phyloP scores from a whole-genome alignment of 2,113 vertebrate species.

The Egretta garzetta region DNA sequence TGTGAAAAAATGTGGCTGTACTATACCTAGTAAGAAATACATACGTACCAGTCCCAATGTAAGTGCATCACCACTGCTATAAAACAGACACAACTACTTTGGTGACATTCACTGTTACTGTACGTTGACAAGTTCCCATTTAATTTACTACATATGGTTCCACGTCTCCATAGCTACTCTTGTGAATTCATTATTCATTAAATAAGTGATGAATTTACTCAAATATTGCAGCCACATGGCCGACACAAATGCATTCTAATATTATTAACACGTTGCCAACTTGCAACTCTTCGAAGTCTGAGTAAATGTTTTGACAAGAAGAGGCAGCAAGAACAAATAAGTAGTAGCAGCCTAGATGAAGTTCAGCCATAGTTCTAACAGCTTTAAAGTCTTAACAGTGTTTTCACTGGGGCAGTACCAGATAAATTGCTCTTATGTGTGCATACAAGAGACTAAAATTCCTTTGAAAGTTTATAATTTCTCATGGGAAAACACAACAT shows the following conservation, averaged over 20 bases:
- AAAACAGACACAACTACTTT: constrained; percentile 49
- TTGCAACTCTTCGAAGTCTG: constrained; percentile 77
- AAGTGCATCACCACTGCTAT: constrained; percentile 33
- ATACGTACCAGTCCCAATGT: not conserved
- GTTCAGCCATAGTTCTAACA: constrained; percentile 79
- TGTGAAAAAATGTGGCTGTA: constrained; percentile 25
- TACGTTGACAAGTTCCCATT: constrained; percentile 70
- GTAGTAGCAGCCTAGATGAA: constrained; percentile 79
- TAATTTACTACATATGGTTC: constrained; percentile 72
- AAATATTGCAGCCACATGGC: constrained; percentile 83
- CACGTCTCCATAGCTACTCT: constrained; percentile 73
- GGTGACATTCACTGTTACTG: constrained; percentile 60
- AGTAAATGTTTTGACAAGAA: constrained; percentile 85
- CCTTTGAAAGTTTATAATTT: constrained; percentile 88
- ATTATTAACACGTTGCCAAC: constrained; percentile 82
- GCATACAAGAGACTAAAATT: constrained; percentile 82
- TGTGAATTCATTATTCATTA: constrained; percentile 79
- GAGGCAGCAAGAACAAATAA: constrained; percentile 82
- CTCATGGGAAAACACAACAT: constrained; percentile 85
- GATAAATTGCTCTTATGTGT: constrained; percentile 85
- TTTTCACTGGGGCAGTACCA: constrained; percentile 81
- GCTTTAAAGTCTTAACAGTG: constrained; percentile 82
- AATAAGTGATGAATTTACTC: constrained; percentile 78
- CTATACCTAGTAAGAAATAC: not conserved
- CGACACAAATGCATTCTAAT: constrained; percentile 80